These are phyloP conservation scores for Iguana delicatissima DNA, from an alignment of 2,797 vertebrate genomes.

Conservation along the genomic window DNA sequence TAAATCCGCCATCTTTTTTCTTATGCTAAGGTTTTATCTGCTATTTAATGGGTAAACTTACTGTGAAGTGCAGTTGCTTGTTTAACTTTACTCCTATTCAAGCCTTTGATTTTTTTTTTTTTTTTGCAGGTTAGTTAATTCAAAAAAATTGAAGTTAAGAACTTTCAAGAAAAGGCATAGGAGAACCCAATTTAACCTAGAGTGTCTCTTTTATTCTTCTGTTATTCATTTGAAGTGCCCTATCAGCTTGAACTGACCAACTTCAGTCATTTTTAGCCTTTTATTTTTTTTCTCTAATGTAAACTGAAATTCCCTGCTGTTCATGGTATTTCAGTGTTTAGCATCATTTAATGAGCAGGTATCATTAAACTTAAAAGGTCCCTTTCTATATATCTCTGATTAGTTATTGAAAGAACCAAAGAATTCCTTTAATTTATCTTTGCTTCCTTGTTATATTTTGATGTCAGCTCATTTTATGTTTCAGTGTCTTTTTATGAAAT, in stretches of 20 bases:
- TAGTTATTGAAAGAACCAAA: conserved; percentile 85
- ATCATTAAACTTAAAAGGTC: conserved; percentile 94
- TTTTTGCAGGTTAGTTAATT: conserved; percentile 91
- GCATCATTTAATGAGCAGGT: conserved; percentile 93
- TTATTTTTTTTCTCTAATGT: conserved; percentile 97
- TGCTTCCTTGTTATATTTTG: conserved; percentile 83
- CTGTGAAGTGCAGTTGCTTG: conserved; percentile 92
- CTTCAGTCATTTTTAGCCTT: conserved; percentile 98
- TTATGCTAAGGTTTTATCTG: conserved; percentile 87
- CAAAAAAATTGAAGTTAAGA: conserved; percentile 93
- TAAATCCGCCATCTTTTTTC: conserved; percentile 76
- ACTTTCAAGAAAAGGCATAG: conserved; percentile 90
- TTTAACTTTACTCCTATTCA: conserved; percentile 92
- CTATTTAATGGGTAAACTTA: conserved; percentile 93
- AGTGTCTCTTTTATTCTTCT: conserved; percentile 93
- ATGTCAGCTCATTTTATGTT: conserved; percentile 81
- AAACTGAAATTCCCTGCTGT: conserved; percentile 96
- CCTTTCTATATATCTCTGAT: conserved; percentile 85
- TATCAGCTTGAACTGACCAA: conserved; percentile 98
- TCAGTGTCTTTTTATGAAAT: conserved; percentile 79
- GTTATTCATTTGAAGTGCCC: conserved; percentile 96
- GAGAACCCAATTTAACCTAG: conserved; percentile 98
- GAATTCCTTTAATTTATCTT: conserved; percentile 84
- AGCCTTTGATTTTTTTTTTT: conserved; percentile 90
- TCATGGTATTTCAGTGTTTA: conserved; percentile 90